Conservation (phyloP, 2,888 invertebrate species). For the Chironomus riparius region DNA sequence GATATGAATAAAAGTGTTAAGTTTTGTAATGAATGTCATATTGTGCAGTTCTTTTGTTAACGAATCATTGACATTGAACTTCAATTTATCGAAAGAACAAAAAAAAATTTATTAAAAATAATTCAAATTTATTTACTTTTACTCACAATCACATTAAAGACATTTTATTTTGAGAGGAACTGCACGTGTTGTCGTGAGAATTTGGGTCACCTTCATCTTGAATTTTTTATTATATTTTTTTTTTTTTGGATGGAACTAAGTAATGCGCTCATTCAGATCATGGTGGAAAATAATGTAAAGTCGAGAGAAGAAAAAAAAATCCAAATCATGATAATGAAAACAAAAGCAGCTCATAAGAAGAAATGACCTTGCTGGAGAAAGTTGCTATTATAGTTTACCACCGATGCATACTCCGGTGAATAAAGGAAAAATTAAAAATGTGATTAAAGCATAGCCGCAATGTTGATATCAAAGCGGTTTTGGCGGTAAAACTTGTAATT, state of each 20-base stretch:
- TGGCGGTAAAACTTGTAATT: no score
- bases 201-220: background rate
- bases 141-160: background rate
- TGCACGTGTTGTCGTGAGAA: background rate
- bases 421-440: background rate
- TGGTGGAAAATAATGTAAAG: background rate
- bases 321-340: conserved; percentile 16
- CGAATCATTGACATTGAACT: background rate
- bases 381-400: conserved; percentile 6
- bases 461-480: no score
- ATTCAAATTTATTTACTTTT: background rate
- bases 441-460: background rate
- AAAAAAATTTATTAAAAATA: background rate
- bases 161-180: no score
- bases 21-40: no score
- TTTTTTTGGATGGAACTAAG: no score
- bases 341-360: background rate
- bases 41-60: background rate
- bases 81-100: background rate
- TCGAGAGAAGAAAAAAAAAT: background rate
- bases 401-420: background rate
- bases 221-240: background rate
- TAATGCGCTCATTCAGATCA: no score
- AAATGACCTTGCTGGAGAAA: conserved; percentile 18
- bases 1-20: no score